phyloP scores from a whole-genome alignment of 2,888 invertebrate species.

The Andrena minutula region DNA sequence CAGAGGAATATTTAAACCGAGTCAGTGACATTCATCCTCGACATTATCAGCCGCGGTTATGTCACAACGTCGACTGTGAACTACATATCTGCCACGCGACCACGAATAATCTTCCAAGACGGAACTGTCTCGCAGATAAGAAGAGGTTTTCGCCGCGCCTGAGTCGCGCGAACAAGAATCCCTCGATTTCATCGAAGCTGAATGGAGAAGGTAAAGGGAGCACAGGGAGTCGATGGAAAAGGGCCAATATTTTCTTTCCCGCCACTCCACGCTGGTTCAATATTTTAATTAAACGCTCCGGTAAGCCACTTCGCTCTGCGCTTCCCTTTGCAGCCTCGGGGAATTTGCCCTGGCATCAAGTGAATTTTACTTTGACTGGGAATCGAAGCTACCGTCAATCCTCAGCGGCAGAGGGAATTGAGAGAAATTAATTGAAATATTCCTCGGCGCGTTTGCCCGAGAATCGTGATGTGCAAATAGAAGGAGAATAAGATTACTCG shows the following conservation, averaged over 20 bases:
- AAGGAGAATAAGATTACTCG: not conserved
- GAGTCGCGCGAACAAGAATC: slow-evolving; percentile 17
- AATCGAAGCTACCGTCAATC: not conserved
- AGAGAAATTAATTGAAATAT: too few species aligned
- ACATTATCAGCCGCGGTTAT: slow-evolving; percentile 26
- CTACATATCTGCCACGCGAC: not conserved
- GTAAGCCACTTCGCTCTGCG: not conserved
- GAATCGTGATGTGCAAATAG: too few species aligned
- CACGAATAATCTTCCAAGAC: not conserved
- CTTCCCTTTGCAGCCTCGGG: too few species aligned
- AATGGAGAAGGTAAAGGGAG: not conserved
- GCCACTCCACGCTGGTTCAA: slow-evolving; percentile 8
- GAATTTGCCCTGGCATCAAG: too few species aligned
- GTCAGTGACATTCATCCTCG: slow-evolving; percentile 24
- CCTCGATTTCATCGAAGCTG: slow-evolving; percentile 25
- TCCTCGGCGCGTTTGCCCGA: too few species aligned
- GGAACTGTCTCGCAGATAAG: not conserved
- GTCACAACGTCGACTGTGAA: slow-evolving; percentile 18
- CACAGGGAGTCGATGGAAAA: not conserved
- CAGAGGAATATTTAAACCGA: not conserved
- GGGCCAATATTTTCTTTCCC: slow-evolving; percentile 38
- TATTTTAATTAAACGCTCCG: slow-evolving; percentile 35
- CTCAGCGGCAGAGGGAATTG: not conserved
- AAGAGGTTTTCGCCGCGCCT: not conserved
- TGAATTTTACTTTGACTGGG: not conserved